Conservation (phyloP, 2,888 invertebrate genomes). For the Aleiodes alternator region DNA sequence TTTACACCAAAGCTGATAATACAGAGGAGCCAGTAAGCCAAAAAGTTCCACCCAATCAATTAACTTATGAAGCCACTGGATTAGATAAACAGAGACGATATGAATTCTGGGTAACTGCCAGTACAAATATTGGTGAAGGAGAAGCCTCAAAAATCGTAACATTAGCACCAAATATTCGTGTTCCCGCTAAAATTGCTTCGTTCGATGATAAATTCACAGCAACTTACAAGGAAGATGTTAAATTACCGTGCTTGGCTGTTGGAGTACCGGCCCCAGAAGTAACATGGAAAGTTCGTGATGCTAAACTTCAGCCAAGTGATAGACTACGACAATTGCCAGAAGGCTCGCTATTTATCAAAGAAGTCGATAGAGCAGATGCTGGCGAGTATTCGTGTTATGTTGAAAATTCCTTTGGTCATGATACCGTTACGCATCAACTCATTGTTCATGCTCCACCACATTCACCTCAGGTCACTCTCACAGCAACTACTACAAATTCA, state of each 20-base stretch:
- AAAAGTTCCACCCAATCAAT: slow-evolving; percentile 88
- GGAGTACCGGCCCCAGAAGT: slow-evolving; percentile 94
- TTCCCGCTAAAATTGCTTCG: slow-evolving; percentile 95
- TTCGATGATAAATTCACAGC: slow-evolving; percentile 96
- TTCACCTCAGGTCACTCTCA: slow-evolving; percentile 84
- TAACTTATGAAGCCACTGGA: slow-evolving; percentile 91
- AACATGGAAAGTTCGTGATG: slow-evolving; percentile 88
- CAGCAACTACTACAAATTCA: slow-evolving; percentile 86
- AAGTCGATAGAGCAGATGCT: slow-evolving; percentile 92
- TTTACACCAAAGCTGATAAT: slow-evolving; percentile 87
- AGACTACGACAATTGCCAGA: slow-evolving; percentile 90
- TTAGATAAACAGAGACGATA: slow-evolving; percentile 89
- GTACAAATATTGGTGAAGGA: slow-evolving; percentile 95
- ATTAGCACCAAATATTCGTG: slow-evolving; percentile 90
- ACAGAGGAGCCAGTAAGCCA: slow-evolving; percentile 83
- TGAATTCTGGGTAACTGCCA: slow-evolving; percentile 96
- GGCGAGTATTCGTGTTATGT: slow-evolving; percentile 96
- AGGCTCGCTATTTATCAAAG: slow-evolving; percentile 93
- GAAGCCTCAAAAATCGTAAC: slow-evolving; percentile 91
- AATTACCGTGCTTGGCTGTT: slow-evolving; percentile 93
- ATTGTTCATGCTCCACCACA: slow-evolving; percentile 90
- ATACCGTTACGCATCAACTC: slow-evolving; percentile 92
- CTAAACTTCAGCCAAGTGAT: slow-evolving; percentile 87
- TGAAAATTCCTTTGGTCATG: slow-evolving; percentile 94
- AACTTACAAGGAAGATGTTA: slow-evolving; percentile 93